phyloP scores from a whole-genome alignment of 1,140 invertebrate species.

The Cotesia vestalis region DNA sequence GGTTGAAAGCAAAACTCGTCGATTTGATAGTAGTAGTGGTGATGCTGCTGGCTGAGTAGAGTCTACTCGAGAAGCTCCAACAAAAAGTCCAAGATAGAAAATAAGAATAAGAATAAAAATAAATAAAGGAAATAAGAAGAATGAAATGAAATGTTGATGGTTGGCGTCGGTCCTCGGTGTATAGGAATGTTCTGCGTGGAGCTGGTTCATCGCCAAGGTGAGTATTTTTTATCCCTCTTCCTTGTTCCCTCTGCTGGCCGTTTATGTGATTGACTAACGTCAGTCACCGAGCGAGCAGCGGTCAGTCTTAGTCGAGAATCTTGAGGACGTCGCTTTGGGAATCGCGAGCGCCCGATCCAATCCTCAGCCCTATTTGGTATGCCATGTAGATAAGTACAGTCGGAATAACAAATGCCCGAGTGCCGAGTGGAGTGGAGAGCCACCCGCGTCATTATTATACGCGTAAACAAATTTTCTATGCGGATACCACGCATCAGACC shows the following conservation, averaged over 20 bases:
- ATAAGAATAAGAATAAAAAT: neutral
- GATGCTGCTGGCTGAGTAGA: too few species aligned
- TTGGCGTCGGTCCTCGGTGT: slow-evolving; percentile 33
- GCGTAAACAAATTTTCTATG: slow-evolving; percentile 43
- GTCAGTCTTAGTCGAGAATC: slow-evolving; percentile 35
- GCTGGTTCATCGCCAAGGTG: slow-evolving; percentile 52
- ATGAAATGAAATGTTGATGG: slow-evolving; percentile 43
- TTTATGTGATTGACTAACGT: slow-evolving; percentile 63
- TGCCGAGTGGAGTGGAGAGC: slow-evolving; percentile 8
- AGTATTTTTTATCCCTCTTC: slow-evolving; percentile 56
- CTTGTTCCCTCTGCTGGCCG: slow-evolving; percentile 12
- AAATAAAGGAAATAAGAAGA: slow-evolving; percentile 2
- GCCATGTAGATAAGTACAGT: slow-evolving; percentile 63
- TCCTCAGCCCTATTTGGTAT: slow-evolving; percentile 59
- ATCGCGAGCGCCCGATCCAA: slow-evolving; percentile 5
- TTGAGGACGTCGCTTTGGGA: slow-evolving; percentile 9
- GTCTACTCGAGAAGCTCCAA: neutral
- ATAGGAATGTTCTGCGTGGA: too few species aligned
- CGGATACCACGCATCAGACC: slow-evolving; percentile 30
- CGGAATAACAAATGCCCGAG: slow-evolving; percentile 52
- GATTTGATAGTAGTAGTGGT: too few species aligned
- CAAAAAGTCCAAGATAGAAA: slow-evolving; percentile 1
- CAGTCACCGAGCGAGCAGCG: slow-evolving; percentile 53
- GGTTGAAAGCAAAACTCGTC: too few species aligned
- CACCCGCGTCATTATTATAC: slow-evolving; percentile 41